A percentile compares a stretch with the other conserved stretches of the same genome.
Conservation (phyloP, 35 echinoderm and acorn worm genomes). For the Hemicentrotus pulcherrimus region DNA sequence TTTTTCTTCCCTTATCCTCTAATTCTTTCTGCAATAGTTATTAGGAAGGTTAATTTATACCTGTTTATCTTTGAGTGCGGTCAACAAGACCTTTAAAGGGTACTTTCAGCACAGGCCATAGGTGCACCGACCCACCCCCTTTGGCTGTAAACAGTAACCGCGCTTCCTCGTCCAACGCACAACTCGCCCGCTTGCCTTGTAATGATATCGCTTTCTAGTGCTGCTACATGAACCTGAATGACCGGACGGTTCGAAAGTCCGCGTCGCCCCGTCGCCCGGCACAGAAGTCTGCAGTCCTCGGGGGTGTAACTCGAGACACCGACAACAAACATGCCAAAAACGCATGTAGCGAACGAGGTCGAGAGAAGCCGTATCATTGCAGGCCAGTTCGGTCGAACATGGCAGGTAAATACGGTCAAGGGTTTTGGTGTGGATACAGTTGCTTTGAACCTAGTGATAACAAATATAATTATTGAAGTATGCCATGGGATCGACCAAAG, state of each 20-base stretch:
- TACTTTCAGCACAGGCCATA: not conserved
- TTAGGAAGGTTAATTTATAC: not conserved
- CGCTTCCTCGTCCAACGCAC: not conserved
- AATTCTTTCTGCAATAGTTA: no score
- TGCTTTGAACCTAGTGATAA: not conserved
- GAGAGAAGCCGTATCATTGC: not conserved
- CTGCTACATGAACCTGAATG: not conserved
- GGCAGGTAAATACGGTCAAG: not conserved
- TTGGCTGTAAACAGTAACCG: not conserved
- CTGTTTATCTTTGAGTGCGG: not conserved
- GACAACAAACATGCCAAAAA: conserved; percentile 6
- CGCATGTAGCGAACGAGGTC: not conserved
- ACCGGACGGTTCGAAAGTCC: not conserved
- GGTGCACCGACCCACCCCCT: not conserved
- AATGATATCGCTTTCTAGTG: not conserved
- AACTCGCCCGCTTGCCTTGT: not conserved
- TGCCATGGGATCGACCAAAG: not conserved
- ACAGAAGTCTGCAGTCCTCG: not conserved
- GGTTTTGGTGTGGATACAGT: not conserved
- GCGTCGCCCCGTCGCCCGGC: not conserved
- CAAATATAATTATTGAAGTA: not conserved
- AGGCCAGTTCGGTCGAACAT: not conserved
- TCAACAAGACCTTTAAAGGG: not conserved
- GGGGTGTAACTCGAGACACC: not conserved
- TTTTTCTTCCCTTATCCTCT: no score